These are phyloP conservation scores for Sphyrna mokarran DNA, from an alignment of 2,113 vertebrate genomes.

Conservation along the genomic window DNA sequence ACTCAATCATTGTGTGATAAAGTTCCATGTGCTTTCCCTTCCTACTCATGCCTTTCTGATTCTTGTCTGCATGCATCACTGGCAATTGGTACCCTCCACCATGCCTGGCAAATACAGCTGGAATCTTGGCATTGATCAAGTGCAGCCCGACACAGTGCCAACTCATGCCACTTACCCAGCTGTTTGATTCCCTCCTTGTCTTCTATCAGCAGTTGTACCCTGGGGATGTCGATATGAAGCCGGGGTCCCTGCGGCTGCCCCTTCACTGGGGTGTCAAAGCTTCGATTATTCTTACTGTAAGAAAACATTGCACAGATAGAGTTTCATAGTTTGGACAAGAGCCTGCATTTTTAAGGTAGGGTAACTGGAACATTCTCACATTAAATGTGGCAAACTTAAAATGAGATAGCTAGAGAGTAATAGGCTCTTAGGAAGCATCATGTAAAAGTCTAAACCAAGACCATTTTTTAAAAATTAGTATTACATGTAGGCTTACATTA, in stretches of 20 bases:
- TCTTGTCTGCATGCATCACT: not conserved
- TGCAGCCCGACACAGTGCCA: too few relatives aligned
- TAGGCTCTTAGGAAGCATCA: not conserved
- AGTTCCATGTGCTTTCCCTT: not conserved
- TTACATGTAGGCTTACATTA: too few relatives aligned
- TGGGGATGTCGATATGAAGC: constrained; percentile 93
- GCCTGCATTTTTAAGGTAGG: not conserved
- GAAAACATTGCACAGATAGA: not conserved
- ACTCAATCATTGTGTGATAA: not conserved
- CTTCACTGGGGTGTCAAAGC: constrained; percentile 97
- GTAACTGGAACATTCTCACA: not conserved
- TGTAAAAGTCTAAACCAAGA: not conserved
- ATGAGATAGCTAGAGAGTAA: not conserved
- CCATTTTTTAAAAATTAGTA: too few relatives aligned
- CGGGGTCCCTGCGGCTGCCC: constrained; percentile 92
- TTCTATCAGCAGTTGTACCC: constrained; percentile 94
- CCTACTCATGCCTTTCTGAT: not conserved
- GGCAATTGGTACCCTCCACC: not conserved
- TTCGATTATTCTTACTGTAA: constrained; percentile 94
- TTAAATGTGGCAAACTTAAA: not conserved
- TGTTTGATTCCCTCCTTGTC: constrained; percentile 99
- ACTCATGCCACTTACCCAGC: constrained; percentile 66
- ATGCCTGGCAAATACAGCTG: not conserved
- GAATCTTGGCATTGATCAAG: not conserved
- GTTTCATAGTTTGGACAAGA: constrained; percentile 38